phyloP scores from a whole-genome alignment of 1,140 invertebrate genomes.

The Hyphantria cunea region DNA sequence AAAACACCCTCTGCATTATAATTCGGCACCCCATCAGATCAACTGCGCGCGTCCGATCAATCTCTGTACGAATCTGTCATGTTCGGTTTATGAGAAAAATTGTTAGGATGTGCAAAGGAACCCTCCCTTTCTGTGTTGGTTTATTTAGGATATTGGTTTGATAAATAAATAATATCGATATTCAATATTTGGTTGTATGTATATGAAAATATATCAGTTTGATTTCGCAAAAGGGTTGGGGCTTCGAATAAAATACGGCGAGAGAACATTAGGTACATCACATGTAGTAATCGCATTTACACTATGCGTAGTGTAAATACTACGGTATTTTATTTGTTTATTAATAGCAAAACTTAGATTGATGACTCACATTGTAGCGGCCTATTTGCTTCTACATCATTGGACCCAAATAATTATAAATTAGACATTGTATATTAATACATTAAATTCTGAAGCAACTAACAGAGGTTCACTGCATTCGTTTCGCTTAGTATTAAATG shows the following conservation, averaged over 20 bases:
- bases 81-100: constrained; percentile 83
- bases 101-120: constrained; percentile 68
- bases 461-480: too few relatives aligned
- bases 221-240: not conserved
- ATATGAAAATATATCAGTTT: constrained; percentile 14
- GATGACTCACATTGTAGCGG: too few relatives aligned
- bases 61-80: constrained; percentile 82
- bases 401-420: too few relatives aligned
- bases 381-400: too few relatives aligned
- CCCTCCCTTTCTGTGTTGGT: constrained; percentile 49
- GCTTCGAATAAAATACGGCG: constrained; percentile 5
- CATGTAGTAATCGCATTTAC: too few relatives aligned
- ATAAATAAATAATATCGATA: constrained; percentile 50
- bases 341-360: too few relatives aligned
- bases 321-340: too few relatives aligned
- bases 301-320: too few relatives aligned
- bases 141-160: constrained; percentile 57
- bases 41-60: constrained; percentile 72
- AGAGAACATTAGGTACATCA: too few relatives aligned
- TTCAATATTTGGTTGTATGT: constrained; percentile 27
- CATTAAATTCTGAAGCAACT: too few relatives aligned
- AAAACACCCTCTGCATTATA: constrained; percentile 74
- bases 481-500: too few relatives aligned
- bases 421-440: too few relatives aligned
- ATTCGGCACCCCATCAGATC: constrained; percentile 76